Conservation (phyloP, 2,113 vertebrate species). For the Nothoprocta perdicaria region DNA sequence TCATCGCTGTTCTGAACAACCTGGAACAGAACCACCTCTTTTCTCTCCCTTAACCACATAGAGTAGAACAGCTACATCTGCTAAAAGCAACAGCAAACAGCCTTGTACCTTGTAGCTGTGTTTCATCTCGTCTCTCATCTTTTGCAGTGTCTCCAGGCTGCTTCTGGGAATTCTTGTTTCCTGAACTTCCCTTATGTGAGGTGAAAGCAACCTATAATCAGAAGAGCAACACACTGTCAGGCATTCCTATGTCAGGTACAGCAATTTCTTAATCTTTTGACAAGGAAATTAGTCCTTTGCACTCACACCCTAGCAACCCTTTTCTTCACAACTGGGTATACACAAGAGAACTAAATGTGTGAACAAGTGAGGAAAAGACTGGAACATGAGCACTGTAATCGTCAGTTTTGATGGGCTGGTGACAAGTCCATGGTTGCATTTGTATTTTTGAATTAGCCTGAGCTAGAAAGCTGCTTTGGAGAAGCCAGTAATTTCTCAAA, state of each 20-base stretch:
- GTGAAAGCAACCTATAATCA: neutral
- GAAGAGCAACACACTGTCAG: neutral
- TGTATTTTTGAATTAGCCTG: neutral
- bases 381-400: neutral
- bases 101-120: neutral
- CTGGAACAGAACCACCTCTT: neutral
- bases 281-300: neutral
- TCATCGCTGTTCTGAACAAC: neutral
- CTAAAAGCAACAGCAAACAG: neutral
- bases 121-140: neutral
- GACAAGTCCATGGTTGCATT: neutral
- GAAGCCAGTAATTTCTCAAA: neutral
- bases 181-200: neutral
- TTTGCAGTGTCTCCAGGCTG: neutral
- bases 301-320: neutral
- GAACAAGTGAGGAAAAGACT: neutral
- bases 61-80: neutral
- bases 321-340: neutral
- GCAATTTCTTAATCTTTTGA: neutral
- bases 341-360: neutral
- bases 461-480: neutral
- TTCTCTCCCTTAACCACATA: neutral
- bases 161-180: neutral
- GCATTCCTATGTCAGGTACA: neutral
- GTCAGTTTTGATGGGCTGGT: neutral